Evolutionary conservation across 1,140 invertebrate species (phyloP).

Genomic region (Meloidogyne chitwoodi): DNA sequence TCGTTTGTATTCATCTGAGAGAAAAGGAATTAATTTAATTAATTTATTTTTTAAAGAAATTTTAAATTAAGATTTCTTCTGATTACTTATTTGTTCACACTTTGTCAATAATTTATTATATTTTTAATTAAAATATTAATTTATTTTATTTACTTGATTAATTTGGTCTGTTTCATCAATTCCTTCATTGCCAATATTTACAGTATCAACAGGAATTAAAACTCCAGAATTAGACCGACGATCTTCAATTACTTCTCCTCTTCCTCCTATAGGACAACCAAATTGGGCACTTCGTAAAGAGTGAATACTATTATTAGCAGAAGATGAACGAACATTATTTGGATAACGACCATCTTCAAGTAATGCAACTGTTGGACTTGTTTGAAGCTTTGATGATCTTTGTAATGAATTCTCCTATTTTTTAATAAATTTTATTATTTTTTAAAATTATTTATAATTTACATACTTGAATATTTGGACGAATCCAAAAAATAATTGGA

Average conservation of each 20-base stretch:
- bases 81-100: no score
- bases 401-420: neutral
- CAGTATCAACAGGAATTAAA: constrained; percentile 3
- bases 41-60: no score
- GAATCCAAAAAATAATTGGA: constrained; percentile 26
- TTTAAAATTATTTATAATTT: neutral
- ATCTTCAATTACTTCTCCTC: neutral
- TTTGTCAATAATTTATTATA: no score
- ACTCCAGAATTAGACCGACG: neutral
- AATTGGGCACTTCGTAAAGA: constrained; percentile 10
- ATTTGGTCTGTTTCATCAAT: neutral
- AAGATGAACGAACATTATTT: constrained; percentile 16
- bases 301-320: constrained; percentile 24
- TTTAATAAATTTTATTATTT: neutral
- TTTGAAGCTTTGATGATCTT: neutral
- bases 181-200: neutral
- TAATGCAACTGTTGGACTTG: constrained; percentile 28
- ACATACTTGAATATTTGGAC: neutral
- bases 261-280: neutral
- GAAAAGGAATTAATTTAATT: no score
- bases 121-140: neutral
- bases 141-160: neutral
- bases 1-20: constrained; percentile 7
- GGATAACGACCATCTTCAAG: constrained; percentile 19
- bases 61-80: no score